Base-by-base conservation (phyloP, 1,140 invertebrate species). In the Cyphomyrmex costatus region DNA sequence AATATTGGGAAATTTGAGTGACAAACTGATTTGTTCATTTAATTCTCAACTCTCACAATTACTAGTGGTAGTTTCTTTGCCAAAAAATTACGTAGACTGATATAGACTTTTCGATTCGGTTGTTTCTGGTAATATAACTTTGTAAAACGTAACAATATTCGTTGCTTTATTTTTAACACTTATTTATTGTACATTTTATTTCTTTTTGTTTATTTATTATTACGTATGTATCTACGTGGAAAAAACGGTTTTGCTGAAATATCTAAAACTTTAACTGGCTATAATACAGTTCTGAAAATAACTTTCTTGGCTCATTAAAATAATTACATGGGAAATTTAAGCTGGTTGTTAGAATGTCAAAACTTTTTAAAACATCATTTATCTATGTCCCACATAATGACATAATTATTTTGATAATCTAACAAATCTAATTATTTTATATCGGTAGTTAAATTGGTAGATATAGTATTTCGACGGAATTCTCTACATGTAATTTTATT, bases 31-130 rank as follows among this genome's bases (percentile, higher is more conserved):
- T 49, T 33, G 14, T 33, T 14, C 68, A 27, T 74, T 73, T 83
- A 83, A 80, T 80, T 71, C 3, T 1, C 6, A 19, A 33, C n/a
- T 46, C 42, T 56, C 33, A n/a, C n/a, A 7, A 80, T 70, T 56
- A 70, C 21, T 27, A 30, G 24, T 42, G 36, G 12, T 24, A 19
- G 7, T 68, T 70, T 24, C 8, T 51, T 51, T 49, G 1, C 3
- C 16, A 53, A 33, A 56, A 24, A 70, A 68, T 27, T 33, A 10
- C n/a, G 61, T 27, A 12, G 5, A 24, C 1, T 6, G 8, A 65
- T 30, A 65, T 30, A 3, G 10, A 46, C 4, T 60, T 76, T 21
- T 77, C n/a, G 7, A 46, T 19, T 78, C 3, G n/a, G 16, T 30
- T 2, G 0, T n/a, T 1, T 19, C 12, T n/a, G 6, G 1, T 46